phyloP scores from a whole-genome alignment of 2,888 invertebrate species.

The Agapostemon virescens region DNA sequence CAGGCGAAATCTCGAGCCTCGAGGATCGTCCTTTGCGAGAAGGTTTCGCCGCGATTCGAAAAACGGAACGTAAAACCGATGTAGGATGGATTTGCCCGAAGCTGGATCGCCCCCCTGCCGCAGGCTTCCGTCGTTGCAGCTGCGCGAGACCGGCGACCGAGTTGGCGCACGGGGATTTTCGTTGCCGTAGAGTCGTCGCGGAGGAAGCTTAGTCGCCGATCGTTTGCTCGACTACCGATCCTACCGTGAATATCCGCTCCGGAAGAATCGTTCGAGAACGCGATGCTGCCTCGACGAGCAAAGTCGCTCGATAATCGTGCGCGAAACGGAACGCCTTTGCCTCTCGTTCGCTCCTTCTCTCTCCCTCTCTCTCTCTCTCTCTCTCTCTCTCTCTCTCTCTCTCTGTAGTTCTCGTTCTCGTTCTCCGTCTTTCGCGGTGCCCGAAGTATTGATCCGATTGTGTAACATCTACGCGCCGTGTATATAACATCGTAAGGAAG shows the following conservation, averaged over 20 bases:
- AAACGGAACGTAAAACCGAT: not conserved
- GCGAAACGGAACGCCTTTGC: conserved; percentile 40
- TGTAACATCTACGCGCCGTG: conserved; percentile 51
- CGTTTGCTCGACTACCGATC: not conserved
- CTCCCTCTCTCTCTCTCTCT: not conserved
- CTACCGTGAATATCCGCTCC: not conserved
- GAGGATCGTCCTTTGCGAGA: too few species aligned
- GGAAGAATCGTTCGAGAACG: not conserved
- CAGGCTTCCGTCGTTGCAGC: not conserved
- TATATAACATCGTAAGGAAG: conserved; percentile 41
- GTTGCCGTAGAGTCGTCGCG: not conserved
- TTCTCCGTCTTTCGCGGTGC: conserved; percentile 39
- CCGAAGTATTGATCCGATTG: conserved; percentile 55
- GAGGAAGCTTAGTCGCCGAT: not conserved
- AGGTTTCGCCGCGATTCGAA: not conserved
- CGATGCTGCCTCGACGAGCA: conserved; percentile 26
- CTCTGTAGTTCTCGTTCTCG: not conserved
- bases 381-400: not conserved
- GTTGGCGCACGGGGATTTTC: too few species aligned
- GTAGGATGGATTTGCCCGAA: not conserved
- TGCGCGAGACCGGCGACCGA: not conserved
- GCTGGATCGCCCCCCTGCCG: too few species aligned
- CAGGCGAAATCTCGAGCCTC: not conserved
- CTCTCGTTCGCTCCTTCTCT: conserved; percentile 21
- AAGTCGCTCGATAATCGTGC: conserved; percentile 53